Percentiles rank a stretch among this genome's conserved stretches.
These are phyloP conservation scores for Dynastes maya DNA, from an alignment of 2,888 invertebrate genomes.

Conservation along the genomic window DNA sequence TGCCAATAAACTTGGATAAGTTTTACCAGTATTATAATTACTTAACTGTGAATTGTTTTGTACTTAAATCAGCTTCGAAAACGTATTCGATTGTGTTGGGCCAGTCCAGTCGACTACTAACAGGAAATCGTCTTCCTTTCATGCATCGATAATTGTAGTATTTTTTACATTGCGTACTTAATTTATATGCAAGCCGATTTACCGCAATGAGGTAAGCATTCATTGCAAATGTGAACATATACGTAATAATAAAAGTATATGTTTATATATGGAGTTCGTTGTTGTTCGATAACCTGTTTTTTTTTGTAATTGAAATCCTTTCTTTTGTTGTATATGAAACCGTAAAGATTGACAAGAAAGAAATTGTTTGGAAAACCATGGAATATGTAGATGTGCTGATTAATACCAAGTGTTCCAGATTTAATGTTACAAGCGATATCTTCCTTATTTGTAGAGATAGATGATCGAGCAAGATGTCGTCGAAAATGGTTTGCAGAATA, in stretches of 20 bases:
- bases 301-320: neutral
- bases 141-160: slow-evolving; percentile 1
- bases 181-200: slow-evolving; percentile 35
- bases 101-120: slow-evolving; percentile 21
- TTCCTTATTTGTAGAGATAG: no score
- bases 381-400: no score
- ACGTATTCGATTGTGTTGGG: no score
- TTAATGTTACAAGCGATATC: no score
- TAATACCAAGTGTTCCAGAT: no score
- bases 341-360: neutral
- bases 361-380: no score
- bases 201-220: slow-evolving; percentile 12
- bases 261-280: no score
- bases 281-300: no score
- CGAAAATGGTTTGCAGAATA: no score
- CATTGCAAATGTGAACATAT: slow-evolving; percentile 19
- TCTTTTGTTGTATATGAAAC: neutral
- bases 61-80: neutral
- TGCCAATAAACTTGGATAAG: slow-evolving; percentile 6
- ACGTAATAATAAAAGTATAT: slow-evolving; percentile 11
- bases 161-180: slow-evolving; percentile 18
- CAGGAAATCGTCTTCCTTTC: slow-evolving; percentile 41
- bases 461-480: no score
- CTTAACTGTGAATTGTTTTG: slow-evolving; percentile 18
- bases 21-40: slow-evolving; percentile 17